phyloP scores from a whole-genome alignment of 2,113 vertebrate species.

The Chelonoidis abingdonii region DNA sequence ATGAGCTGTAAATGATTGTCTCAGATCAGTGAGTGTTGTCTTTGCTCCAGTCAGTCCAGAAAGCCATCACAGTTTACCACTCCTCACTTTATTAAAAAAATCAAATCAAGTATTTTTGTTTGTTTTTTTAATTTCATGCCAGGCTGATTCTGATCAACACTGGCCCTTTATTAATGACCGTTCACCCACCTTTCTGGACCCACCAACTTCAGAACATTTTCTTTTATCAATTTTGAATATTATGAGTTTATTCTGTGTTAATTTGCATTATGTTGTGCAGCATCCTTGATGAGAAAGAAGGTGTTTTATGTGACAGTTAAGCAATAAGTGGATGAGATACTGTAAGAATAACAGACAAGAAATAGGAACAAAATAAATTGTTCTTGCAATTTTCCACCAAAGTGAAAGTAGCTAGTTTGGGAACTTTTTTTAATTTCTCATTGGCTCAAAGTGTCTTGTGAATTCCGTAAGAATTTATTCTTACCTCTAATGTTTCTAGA shows the following conservation, averaged over 20 bases:
- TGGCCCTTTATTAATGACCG: not conserved
- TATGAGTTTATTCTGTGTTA: not conserved
- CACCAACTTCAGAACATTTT: not conserved
- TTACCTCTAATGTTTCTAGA: constrained; percentile 91
- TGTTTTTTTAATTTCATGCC: not conserved
- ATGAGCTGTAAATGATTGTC: rapidly evolving
- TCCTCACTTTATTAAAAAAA: not conserved
- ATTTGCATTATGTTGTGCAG: not conserved
- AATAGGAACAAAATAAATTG: not conserved
- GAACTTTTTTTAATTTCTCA: not conserved
- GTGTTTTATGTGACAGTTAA: not conserved
- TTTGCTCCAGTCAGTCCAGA: not conserved
- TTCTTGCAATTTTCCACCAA: not conserved
- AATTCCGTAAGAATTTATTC: constrained; percentile 47
- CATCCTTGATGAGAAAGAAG: not conserved
- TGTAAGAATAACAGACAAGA: not conserved
- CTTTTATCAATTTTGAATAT: not conserved
- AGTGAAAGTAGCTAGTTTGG: not conserved
- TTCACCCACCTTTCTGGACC: not conserved
- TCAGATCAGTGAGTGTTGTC: not conserved
- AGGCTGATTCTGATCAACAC: not conserved
- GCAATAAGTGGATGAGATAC: not conserved
- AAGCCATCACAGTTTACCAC: not conserved
- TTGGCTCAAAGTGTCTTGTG: not conserved
- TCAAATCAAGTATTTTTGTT: not conserved